These are phyloP conservation scores for Probaryconus sp. DNA, from an alignment of 1,140 invertebrate species.

Conservation along the genomic window DNA sequence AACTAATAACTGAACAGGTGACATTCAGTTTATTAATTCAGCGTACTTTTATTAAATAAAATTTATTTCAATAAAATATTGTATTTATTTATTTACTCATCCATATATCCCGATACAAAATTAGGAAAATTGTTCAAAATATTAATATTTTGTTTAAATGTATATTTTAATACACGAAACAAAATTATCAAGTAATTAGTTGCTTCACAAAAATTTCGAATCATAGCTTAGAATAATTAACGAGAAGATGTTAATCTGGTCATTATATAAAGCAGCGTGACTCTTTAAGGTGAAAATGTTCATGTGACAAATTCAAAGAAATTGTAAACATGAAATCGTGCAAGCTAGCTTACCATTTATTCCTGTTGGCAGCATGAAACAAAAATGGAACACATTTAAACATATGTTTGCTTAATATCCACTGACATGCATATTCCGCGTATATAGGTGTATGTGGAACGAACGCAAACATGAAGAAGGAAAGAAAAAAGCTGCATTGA, in stretches of 20 bases:
- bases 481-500: conserved; percentile 16
- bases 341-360: conserved; percentile 74
- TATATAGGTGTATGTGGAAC: conserved; percentile 9
- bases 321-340: conserved; percentile 24
- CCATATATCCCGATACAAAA: no score
- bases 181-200: neutral
- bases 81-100: no score
- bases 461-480: conserved; percentile 28
- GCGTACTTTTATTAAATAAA: no score
- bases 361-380: conserved; percentile 75
- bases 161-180: no score
- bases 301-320: conserved; percentile 16
- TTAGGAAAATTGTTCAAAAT: no score
- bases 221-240: conserved; percentile 47
- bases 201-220: conserved; percentile 2
- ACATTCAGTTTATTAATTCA: no score
- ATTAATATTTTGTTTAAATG: no score
- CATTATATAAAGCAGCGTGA: conserved; percentile 24
- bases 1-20: no score
- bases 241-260: conserved; percentile 25
- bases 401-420: conserved; percentile 28
- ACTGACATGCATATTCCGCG: conserved; percentile 18
- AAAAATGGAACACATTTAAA: conserved; percentile 64
- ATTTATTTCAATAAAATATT: no score
- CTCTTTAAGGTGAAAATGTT: conserved; percentile 5